phyloP scores from a whole-genome alignment of 2,797 vertebrate species.

The Dermochelys coriacea region DNA sequence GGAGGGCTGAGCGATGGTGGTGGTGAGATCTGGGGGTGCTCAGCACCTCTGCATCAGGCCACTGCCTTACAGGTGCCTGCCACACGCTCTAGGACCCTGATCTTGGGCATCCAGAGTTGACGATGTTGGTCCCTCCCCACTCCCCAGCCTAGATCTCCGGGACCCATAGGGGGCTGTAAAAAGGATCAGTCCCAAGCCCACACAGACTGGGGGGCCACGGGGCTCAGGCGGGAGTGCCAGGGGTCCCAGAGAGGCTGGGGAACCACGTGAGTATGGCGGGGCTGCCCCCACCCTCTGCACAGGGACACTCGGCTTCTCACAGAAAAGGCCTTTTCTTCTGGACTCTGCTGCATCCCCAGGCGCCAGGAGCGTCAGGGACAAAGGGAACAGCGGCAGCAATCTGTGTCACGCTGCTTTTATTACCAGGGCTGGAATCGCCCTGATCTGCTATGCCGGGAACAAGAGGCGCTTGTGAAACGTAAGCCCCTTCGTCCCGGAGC shows the following conservation, averaged over 20 bases:
- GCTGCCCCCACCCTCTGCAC: not conserved
- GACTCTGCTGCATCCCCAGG: not conserved
- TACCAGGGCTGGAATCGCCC: conserved; percentile 39
- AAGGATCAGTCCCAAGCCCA: not conserved
- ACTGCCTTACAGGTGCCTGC: not conserved
- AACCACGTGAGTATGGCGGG: not conserved
- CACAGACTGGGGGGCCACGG: accelerated
- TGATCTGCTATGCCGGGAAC: conserved; percentile 39
- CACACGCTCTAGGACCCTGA: not conserved
- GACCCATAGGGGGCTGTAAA: not conserved
- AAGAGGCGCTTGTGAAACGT: conserved; percentile 67
- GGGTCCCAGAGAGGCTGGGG: not conserved
- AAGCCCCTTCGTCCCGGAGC: conserved; percentile 1
- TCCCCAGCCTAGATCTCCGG: too few species aligned
- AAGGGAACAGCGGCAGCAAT: not conserved
- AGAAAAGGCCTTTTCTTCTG: not conserved
- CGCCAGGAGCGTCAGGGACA: not conserved
- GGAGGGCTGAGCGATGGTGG: not conserved
- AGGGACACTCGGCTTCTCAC: not conserved
- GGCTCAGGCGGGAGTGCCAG: accelerated
- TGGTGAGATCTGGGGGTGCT: too few species aligned
- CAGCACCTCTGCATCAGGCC: too few species aligned
- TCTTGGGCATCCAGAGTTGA: not conserved
- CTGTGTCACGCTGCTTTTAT: conserved; percentile 68
- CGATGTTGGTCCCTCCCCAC: not conserved